Conservation (phyloP, 92 coral and sea anemone species). For the Epizoanthus fatuus region DNA sequence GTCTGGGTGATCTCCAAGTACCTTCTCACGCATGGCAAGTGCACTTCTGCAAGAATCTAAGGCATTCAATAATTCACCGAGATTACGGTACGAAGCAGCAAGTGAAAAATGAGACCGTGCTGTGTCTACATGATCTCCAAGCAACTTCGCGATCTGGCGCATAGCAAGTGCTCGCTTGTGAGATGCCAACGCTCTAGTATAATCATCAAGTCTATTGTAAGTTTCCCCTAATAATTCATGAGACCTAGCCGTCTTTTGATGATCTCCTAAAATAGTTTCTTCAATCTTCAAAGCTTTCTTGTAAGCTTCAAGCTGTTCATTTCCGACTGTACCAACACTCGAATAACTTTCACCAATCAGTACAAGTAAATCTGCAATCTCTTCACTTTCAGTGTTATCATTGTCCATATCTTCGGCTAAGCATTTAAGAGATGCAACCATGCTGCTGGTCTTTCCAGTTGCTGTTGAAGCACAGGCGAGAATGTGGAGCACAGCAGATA, state of each 20-base stretch:
- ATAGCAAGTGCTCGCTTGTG: not conserved
- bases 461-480: not conserved
- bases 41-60: not conserved
- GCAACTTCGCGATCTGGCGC: not conserved
- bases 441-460: not conserved
- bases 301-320: constrained; percentile 15
- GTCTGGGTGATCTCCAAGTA: not conserved
- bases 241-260: not conserved
- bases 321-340: not conserved
- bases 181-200: not conserved
- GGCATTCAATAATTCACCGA: not conserved
- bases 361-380: constrained; percentile 1
- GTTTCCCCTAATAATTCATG: not conserved
- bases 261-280: not conserved
- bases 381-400: not conserved
- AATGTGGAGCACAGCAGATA: not conserved
- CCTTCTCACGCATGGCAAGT: not conserved
- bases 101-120: not conserved
- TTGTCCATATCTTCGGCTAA: not conserved
- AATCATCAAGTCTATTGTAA: not conserved
- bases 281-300: not conserved
- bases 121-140: not conserved
- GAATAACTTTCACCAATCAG: constrained; percentile 9
- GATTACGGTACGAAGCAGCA: not conserved
- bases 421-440: not conserved